Conservation (phyloP, 2,888 invertebrate species). For the Sarcophaga caerulescens region DNA sequence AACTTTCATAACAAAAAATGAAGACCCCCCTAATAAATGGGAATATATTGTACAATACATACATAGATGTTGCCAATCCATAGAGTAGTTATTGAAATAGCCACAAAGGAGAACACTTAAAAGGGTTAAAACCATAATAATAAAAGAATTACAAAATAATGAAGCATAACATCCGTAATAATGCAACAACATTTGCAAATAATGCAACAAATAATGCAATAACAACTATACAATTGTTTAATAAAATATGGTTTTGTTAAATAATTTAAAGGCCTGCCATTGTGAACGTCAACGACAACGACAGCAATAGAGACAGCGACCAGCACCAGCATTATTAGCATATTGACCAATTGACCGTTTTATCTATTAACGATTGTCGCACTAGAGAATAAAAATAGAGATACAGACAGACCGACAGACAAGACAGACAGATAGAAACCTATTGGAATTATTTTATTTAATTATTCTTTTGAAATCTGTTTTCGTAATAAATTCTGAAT, state of each 20-base stretch:
- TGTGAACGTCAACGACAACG: neutral
- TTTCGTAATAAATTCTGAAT: too few relatives aligned
- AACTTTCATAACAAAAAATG: neutral
- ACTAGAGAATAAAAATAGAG: neutral
- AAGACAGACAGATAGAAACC: neutral
- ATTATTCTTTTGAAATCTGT: too few relatives aligned
- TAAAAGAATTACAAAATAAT: too few relatives aligned
- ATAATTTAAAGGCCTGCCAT: slow-evolving; percentile 19
- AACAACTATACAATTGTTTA: slow-evolving; percentile 17
- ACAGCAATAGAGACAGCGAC: neutral
- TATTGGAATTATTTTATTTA: neutral
- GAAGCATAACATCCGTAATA: too few relatives aligned
- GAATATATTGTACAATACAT: too few relatives aligned
- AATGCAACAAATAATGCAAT: slow-evolving; percentile 8
- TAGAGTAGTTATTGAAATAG: too few relatives aligned
- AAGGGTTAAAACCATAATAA: slow-evolving; percentile 20
- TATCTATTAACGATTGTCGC: neutral
- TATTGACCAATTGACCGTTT: slow-evolving; percentile 58
- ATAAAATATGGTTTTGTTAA: slow-evolving; percentile 30
- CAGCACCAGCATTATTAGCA: slow-evolving; percentile 10
- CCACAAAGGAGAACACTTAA: neutral
- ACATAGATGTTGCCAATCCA: too few relatives aligned
- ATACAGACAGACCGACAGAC: neutral
- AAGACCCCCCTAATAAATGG: slow-evolving; percentile 3
- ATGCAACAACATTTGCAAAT: neutral